phyloP scores from a whole-genome alignment of 2,888 invertebrate genomes.

The Syritta pipiens region DNA sequence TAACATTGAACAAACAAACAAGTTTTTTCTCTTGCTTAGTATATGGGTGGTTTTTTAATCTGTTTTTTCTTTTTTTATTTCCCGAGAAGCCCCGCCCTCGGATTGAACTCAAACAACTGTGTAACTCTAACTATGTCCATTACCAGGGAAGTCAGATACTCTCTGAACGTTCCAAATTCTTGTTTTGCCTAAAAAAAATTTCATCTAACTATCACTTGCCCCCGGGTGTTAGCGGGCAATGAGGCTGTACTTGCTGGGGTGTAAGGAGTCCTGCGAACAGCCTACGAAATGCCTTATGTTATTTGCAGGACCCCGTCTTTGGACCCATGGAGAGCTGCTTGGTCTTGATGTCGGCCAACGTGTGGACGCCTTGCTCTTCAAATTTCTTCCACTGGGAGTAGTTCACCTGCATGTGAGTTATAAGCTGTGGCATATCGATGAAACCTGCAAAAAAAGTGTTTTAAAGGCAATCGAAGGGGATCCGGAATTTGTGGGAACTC shows the following conservation, averaged over 20 bases:
- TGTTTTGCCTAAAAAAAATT: background rate
- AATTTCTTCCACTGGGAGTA: constrained; percentile 95
- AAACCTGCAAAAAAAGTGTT: constrained; percentile 84
- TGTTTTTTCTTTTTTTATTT: background rate
- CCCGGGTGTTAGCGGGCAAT: constrained; percentile 74
- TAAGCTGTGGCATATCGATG: constrained; percentile 94
- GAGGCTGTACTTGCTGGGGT: constrained; percentile 76
- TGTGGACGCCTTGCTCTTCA: constrained; percentile 87
- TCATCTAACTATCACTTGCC: constrained; percentile 47
- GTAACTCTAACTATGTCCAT: background rate
- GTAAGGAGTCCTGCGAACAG: constrained; percentile 77
- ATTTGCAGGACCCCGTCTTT: constrained; percentile 76
- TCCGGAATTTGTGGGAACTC: constrained; percentile 73
- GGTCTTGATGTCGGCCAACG: constrained; percentile 84
- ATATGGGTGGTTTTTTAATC: background rate
- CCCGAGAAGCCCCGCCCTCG: constrained; percentile 21
- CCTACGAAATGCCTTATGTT: constrained; percentile 78
- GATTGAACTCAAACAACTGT: too few species aligned
- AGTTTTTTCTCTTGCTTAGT: constrained; percentile 2
- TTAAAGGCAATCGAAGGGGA: background rate
- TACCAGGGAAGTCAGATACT: too few species aligned
- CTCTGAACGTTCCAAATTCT: constrained; percentile 4
- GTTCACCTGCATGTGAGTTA: constrained; percentile 90
- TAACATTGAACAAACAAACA: constrained; percentile 41
- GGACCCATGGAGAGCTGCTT: constrained; percentile 76